Evolutionary conservation across 30 jellyfish, hydroid and myxozoan species (phyloP).

Genomic region (Pseudorhiza aurosa): DNA sequence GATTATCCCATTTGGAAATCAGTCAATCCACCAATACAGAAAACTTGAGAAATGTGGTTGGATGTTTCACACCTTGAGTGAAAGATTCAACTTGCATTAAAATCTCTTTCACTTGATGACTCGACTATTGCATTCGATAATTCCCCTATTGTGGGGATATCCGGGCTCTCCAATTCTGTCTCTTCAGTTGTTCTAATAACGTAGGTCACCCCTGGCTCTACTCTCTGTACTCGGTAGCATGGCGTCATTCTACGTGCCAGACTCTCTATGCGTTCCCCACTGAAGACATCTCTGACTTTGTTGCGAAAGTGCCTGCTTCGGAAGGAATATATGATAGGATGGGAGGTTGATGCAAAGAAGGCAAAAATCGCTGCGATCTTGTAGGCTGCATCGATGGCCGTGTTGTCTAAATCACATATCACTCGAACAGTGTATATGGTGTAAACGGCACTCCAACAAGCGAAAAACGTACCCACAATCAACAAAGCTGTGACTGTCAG

Average conservation of each 20-base stretch:
- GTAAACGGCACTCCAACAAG: slow-evolving; percentile 66
- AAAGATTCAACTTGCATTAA: too few species aligned
- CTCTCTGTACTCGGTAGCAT: slow-evolving; percentile 6
- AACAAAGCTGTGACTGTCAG: slow-evolving; percentile 51
- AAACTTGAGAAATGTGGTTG: too few species aligned
- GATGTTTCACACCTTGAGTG: too few species aligned
- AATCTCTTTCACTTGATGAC: too few species aligned
- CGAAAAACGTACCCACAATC: slow-evolving; percentile 30
- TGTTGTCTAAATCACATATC: slow-evolving; percentile 4
- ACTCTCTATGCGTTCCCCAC: neutral
- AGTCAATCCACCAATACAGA: too few species aligned
- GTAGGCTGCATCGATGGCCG: slow-evolving; percentile 1
- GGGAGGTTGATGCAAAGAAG: slow-evolving; percentile 54
- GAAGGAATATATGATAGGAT: slow-evolving; percentile 54
- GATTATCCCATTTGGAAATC: too few species aligned
- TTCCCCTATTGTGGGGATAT: neutral
- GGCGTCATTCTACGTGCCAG: neutral
- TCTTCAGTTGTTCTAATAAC: neutral
- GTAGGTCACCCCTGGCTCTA: slow-evolving; percentile 20
- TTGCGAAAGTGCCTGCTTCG: slow-evolving; percentile 43
- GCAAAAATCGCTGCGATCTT: slow-evolving; percentile 43
- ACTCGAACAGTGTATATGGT: slow-evolving; percentile 31
- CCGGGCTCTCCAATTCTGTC: neutral
- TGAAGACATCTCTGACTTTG: slow-evolving; percentile 1
- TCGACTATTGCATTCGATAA: too few species aligned